These are phyloP conservation scores for Ciconia boyciana DNA, from an alignment of 2,113 vertebrate genomes.

Conservation along the genomic window DNA sequence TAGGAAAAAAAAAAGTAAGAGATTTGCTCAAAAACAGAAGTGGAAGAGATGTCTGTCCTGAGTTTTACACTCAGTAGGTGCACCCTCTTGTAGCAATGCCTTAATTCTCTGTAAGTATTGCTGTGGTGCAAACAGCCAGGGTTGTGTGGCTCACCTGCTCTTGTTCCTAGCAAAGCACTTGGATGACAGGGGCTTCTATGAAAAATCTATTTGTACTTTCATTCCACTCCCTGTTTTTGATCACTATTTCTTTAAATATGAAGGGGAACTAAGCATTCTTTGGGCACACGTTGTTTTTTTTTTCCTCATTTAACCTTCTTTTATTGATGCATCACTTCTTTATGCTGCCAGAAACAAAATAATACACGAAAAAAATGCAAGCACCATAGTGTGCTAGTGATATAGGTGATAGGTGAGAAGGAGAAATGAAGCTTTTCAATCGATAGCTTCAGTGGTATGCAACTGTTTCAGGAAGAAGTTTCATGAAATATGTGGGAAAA, in stretches of 20 bases:
- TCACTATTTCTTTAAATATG: not conserved
- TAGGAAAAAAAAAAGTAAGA: not conserved
- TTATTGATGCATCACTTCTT: not conserved
- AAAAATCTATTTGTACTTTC: not conserved
- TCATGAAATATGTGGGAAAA: not conserved
- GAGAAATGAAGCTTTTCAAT: not conserved
- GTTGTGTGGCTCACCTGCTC: not conserved
- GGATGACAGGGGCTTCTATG: not conserved
- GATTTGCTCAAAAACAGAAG: not conserved
- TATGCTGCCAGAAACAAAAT: not conserved
- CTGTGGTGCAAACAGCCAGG: not conserved
- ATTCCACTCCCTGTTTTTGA: not conserved
- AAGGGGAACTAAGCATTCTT: not conserved
- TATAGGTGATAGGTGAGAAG: rapidly evolving
- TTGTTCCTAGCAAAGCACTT: not conserved
- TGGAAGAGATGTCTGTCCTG: not conserved
- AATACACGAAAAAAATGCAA: not conserved
- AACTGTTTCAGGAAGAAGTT: not conserved
- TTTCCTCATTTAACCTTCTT: not conserved
- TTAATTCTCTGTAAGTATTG: not conserved
- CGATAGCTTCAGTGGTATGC: not conserved
- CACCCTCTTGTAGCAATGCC: not conserved
- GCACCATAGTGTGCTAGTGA: not conserved
- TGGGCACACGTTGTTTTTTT: not conserved
- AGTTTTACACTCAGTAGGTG: not conserved